Evolutionary conservation across 2,888 invertebrate species (phyloP), one percentile per base, ranked within the genome.

Genomic region (Anorthoa munda): DNA sequence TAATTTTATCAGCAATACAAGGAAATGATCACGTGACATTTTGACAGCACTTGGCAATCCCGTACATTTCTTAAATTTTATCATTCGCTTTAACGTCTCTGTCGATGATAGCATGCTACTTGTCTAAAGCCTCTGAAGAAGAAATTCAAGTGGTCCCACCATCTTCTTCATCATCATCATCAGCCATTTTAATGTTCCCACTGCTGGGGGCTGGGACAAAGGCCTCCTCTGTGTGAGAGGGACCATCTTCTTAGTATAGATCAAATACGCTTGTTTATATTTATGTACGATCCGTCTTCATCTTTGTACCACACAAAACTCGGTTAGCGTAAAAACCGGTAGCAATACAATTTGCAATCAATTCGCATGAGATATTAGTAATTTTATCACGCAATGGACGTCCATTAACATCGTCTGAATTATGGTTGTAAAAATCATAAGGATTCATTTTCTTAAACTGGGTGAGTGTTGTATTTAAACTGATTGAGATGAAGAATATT

Each of bases 341-440:
- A 89, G 90, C 86, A 50, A 67, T 78, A 79, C 84, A 87, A 89
- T 89, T 90, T 88, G 87, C 86, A 86, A 85, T 86, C 82, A 88
- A 89, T 88, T 81, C 72, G 23, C 69, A 74, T 82, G 79, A 82
- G 78, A 77, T 82, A 84, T 85, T 79, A 84, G 76, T 83, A 80
- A 85, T 87, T 86, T 87, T 71, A 77, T 75, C 66, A 69, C 64
- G 67, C 75, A 72, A 70, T 67, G 63, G 64, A 70, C 64, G 70
- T 76, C 69, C 86, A 87, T 87, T 85, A 81, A 73, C 79, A 63
- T 75, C 65, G 58, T 58, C 75, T 77, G 82, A 81, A 79, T 78
- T 64, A 77, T 75, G 77, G 75, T 55, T 71, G 77, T 82, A 84
- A 82, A 83, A 84, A 70, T 78, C 46, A 56, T 75, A 58, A 56